Evolutionary conservation across 2,888 invertebrate genomes (phyloP).

Genomic region (Morpho achilles): DNA sequence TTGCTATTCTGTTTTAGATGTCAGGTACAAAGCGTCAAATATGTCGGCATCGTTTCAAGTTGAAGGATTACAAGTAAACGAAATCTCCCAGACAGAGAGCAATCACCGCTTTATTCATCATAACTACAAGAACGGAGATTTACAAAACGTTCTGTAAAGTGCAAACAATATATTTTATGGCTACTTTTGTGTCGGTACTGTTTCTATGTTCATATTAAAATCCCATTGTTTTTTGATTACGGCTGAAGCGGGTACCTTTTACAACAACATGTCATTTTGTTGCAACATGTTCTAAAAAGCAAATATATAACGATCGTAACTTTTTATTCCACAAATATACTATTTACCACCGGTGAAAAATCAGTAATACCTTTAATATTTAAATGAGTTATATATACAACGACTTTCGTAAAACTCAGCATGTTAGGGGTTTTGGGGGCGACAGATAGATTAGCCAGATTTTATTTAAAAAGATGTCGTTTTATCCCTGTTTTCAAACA

Average conservation of each 20-base stretch:
- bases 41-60: constrained; percentile 35
- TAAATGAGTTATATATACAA: too few species aligned
- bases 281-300: too few species aligned
- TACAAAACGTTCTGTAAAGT: constrained; percentile 45
- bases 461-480: too few species aligned
- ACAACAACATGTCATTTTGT: constrained; percentile 11
- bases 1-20: constrained; percentile 29
- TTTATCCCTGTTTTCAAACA: too few species aligned
- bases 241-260: constrained; percentile 24
- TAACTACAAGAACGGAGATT: constrained; percentile 37
- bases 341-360: too few species aligned
- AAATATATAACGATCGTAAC: too few species aligned
- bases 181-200: constrained; percentile 43
- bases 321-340: too few species aligned
- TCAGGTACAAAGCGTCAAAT: constrained; percentile 38
- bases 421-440: too few species aligned
- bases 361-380: too few species aligned
- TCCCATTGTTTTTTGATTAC: constrained; percentile 42
- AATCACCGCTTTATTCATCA: constrained; percentile 31
- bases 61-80: constrained; percentile 16
- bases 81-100: constrained; percentile 13
- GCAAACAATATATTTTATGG: constrained; percentile 57
- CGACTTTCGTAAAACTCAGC: too few species aligned
- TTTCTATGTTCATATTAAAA: constrained; percentile 41
- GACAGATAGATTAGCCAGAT: too few species aligned